Conservation (phyloP, 2,797 vertebrate genomes). For the Parotocinclus haroldoi region DNA sequence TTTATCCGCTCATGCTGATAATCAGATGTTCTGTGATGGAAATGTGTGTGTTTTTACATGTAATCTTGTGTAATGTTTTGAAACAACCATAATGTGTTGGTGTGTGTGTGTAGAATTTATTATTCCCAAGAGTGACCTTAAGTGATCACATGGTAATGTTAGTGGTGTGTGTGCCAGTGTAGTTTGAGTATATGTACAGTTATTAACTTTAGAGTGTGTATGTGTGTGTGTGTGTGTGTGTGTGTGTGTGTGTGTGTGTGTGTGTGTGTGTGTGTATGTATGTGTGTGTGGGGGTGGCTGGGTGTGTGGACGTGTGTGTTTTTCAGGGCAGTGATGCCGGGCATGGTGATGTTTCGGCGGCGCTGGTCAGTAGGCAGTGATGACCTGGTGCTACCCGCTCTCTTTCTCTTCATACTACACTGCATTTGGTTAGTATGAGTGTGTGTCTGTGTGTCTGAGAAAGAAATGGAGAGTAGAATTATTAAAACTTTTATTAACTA, state of each 20-base stretch:
- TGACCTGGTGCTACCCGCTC: conserved; percentile 97
- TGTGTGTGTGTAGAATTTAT: neutral
- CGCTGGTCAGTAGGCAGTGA: conserved; percentile 99
- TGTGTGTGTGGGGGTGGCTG: no score
- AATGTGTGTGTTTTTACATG: neutral
- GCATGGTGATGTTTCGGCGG: conserved; percentile 98
- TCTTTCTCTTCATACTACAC: conserved; percentile 97
- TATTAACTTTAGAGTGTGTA: no score
- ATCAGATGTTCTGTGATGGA: no score
- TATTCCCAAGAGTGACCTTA: neutral
- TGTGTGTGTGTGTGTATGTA: no score
- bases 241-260: no score
- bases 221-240: no score
- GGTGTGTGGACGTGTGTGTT: conserved; percentile 25
- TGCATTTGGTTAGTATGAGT: conserved; percentile 87
- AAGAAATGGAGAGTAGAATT: no score
- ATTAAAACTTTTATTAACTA: conserved; percentile 10
- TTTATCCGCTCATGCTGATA: no score
- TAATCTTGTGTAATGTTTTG: neutral
- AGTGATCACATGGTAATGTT: neutral
- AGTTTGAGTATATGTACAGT: no score
- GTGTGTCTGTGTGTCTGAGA: neutral
- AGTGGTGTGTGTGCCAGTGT: neutral
- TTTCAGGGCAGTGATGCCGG: conserved; percentile 87
- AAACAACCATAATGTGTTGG: no score